Base-by-base conservation (phyloP, 1,140 invertebrate species). In the Lineus longissimus region DNA sequence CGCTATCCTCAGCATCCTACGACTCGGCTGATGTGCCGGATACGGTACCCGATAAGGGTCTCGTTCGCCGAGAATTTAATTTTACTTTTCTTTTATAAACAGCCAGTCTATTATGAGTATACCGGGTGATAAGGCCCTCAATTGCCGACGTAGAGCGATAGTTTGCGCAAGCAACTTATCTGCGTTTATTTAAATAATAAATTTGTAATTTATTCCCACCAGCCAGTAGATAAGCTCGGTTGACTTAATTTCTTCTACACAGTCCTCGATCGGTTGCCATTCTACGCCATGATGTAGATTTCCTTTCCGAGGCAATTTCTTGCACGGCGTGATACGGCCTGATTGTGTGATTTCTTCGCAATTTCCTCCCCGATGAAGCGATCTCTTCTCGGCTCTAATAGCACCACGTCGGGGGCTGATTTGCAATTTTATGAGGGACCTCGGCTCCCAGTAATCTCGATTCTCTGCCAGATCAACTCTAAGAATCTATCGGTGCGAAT, bases 61-160 rank as follows among this genome's bases (percentile, higher is more conserved):
- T 36, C 47, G n/a, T 51, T 51, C 47, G 47, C n/a, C 47, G n/a
- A 51, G 47, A 27, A 51, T 51, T 51, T 51, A 51, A 51, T 51
- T 51, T 36, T 36, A 36, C 33, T 36, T 36, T 36, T 36, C 33
- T 36, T 36, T 36, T 36, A 36, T 36, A 36, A 36, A 36, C 33
- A 36, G 33, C 33, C 33, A 4, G 33, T 36, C 33, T 36, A 36
- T 36, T 36, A 36, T 36, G 33, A 36, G 33, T 36, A 36, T 36
- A 36, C 33, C 33, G 33, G 33, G 33, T 36, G 33, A 36, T 36
- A 36, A 36, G 33, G 33, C 33, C 33, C 33, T 4, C 33, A 36
- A 36, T 36, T 36, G 33, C 33, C 33, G 15, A 36, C 33, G 33
- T 36, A 15, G 15, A 7, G 33, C 4, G 33, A 36, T 36, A 36